Evolutionary conservation across 2,113 vertebrate species (phyloP), one percentile per base, ranked within the genome.

Genomic region (Plestiodon gilberti): DNA sequence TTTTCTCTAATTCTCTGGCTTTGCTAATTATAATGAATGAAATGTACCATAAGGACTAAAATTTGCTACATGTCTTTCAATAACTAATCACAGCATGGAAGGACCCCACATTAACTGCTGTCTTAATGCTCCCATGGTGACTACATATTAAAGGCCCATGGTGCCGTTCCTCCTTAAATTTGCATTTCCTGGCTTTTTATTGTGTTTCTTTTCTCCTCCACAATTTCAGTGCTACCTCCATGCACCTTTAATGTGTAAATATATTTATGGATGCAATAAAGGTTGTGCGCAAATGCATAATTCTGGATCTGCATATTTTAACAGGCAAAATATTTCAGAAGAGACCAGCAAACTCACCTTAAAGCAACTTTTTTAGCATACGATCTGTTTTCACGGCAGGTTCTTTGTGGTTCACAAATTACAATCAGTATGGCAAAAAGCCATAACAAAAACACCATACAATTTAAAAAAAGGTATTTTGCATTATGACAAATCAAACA

Each of bases 61-160:
- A 91, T 73, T n/a, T 9, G 59, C 84, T 14, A 1, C 76, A 70
- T 84, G 75, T 57, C 75, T 73, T 84, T 61, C 81, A 40, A 48
- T 88, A 92, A 70, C 9, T 33, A 64, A 71, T 83, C 86, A 84
- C 59, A 83, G 85, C 55, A 80, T 61, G 65, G 81, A 79, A 35
- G 86, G 69, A 11, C 62, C 61, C n/a, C 74, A 75, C 18, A 70
- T 18, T 88, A 91, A 77, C 80, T 75, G 85, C 65, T 67, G 48
- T 55, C 87, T 71, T 84, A 33, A 61, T 33, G 0, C 2, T 17
- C 3, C 35, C 78, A 30, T 10, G 69, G 61, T 81, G 48, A 38
- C 82, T 78, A 82, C n/a, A 15, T 38, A 83, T 73, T 87, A 69
- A 90, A 89, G 64, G 20, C 43, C 67, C 4, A 0, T 55, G 55